Percentiles rank a stretch among this genome's conserved stretches.
Conservation (phyloP, 2,888 invertebrate genomes). For the Neria commutata region DNA sequence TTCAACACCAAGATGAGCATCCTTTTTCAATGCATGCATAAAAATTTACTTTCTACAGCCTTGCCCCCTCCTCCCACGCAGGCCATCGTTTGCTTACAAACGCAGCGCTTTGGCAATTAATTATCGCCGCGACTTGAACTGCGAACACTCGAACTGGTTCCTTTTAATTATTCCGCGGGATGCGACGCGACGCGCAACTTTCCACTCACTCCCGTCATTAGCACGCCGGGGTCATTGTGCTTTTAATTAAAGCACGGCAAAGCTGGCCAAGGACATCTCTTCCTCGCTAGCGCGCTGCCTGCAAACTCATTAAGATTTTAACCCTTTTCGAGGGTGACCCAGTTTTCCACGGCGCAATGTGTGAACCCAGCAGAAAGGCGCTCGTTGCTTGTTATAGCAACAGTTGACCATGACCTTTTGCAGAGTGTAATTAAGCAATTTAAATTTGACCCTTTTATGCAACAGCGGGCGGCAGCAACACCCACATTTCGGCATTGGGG, state of each 20-base stretch:
- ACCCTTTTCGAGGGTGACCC: conserved; percentile 32
- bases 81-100: conserved; percentile 43
- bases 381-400: neutral
- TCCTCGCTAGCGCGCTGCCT: no score
- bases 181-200: conserved; percentile 39
- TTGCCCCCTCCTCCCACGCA: no score
- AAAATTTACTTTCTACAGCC: no score
- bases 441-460: conserved; percentile 42
- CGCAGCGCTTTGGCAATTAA: conserved; percentile 49
- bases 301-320: conserved; percentile 48
- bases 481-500: no score
- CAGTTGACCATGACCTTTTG: neutral
- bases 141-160: neutral
- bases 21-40: no score
- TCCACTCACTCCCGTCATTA: neutral
- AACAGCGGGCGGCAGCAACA: no score
- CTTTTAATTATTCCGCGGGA: conserved; percentile 10
- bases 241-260: conserved; percentile 44
- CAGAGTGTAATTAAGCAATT: conserved; percentile 45
- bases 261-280: conserved; percentile 20
- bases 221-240: conserved; percentile 47
- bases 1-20: no score
- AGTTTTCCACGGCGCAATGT: neutral
- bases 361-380: neutral
- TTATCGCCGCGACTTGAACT: conserved; percentile 26